A percentile compares a stretch with the other conserved stretches of the same genome.
These are phyloP conservation scores for Dasyurus viverrinus DNA, from an alignment of 2,113 vertebrate species.

Conservation along the genomic window DNA sequence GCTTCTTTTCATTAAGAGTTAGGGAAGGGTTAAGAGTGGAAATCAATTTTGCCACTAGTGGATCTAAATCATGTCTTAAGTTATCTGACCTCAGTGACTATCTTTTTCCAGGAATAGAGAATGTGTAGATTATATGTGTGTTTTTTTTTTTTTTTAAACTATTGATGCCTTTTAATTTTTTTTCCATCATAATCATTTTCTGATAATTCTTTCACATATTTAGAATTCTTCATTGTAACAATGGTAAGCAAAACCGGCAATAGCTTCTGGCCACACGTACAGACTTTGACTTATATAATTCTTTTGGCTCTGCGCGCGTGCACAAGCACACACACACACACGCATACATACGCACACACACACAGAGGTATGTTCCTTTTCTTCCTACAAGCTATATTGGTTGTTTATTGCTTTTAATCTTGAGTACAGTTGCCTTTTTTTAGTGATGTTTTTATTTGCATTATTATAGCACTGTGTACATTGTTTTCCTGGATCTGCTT, in stretches of 20 bases:
- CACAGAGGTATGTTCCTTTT: neutral
- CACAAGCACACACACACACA: neutral
- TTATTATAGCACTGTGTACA: neutral
- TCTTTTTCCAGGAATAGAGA: neutral
- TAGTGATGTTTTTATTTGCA: neutral
- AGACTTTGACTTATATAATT: too few species aligned
- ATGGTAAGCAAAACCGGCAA: neutral
- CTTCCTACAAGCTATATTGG: neutral
- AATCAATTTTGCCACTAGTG: conserved; percentile 18
- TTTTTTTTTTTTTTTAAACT: too few species aligned
- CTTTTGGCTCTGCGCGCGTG: too few species aligned
- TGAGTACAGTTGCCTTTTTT: neutral
- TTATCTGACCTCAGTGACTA: neutral
- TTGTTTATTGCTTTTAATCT: neutral
- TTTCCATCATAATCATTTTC: neutral
- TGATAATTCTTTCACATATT: accelerated
- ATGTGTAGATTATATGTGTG: too few species aligned
- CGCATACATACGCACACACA: too few species aligned
- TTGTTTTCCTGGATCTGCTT: neutral
- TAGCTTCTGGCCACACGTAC: neutral
- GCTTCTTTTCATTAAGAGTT: neutral
- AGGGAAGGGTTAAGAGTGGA: neutral
- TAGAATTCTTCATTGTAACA: neutral
- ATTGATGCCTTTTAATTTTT: neutral
- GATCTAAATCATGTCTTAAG: neutral